Evolutionary conservation across 2,888 invertebrate genomes (phyloP), one percentile per base, ranked within the genome.

Genomic region (Synergus gifuensis): DNA sequence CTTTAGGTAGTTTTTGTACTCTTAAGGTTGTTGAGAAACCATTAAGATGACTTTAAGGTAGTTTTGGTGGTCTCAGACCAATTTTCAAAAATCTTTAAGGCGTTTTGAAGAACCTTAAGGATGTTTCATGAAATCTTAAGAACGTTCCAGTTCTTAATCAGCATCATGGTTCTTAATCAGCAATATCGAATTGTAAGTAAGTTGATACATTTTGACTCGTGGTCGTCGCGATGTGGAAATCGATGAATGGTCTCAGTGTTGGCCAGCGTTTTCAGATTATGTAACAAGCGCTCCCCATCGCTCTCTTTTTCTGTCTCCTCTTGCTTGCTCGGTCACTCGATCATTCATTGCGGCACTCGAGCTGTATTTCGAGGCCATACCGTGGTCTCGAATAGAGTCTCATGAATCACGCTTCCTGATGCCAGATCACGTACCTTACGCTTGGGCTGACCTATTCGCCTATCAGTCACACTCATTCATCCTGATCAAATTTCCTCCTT

Each of bases 371-470:
- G 83, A 85, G 85, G 84, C 83, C 84, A 82, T 62, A 80, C 81
- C 83, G 85, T 77, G 81, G 81, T 86, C 84, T 86, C 84, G 79
- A 83, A 86, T 84, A 83, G 79, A 85, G 78, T 84, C 83, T 85
- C 82, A 79, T 84, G 84, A 83, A 82, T 86, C 85, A 82, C 83
- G 79, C 79, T 80, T 76, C 78, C 78, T 76, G 58, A 18, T 81
- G 81, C 67, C 81, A 79, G 77, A 83, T 73, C 83, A 79, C 79
- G 83, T 79, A 79, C 81, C 84, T 81, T 77, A 80, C 81, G 18
- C 36, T 58, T 49, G 49, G 49, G 12, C 81, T 81, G 79, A 78
- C 79, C 80, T 81, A 66, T 79, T 79, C 78, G 77, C 80, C 81
- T 82, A 81, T 79, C 79, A 79, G 79, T 81, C 76, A 54, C 77